Evolutionary conservation across 1,140 invertebrate genomes (phyloP), one percentile per base, ranked within the genome.

Genomic region (Leptestheria dahalacensis): DNA sequence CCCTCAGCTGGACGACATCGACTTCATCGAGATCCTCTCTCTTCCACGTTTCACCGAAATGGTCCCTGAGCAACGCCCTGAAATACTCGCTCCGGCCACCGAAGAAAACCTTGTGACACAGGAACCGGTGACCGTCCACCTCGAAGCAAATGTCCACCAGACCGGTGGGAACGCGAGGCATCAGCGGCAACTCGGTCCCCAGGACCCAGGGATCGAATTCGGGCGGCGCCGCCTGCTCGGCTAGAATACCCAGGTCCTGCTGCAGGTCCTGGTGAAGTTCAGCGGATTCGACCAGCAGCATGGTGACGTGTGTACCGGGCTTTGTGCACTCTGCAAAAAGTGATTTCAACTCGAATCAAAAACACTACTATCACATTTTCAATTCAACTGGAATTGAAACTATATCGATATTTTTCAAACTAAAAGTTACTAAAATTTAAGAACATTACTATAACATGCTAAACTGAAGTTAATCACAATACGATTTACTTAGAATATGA

Each of bases 21-120:
- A 73, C 25, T 26, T 66, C 62, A 48, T 46, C 18, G n/a, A 21
- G 41, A 15, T 66, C 65, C 21, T 41, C 51, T 26, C 64, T 59
- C 26, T 67, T 66, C 23, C 57, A 64, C 6, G 66, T 64, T 65
- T 79, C 77, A 46, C 68, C 64, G 66, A 78, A 78, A 62, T 76
- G 75, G 61, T 78, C 74, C 26, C 65, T 58, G 3, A 78, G 23
- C 18, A 78, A 59, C 10, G 74, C 75, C 62, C 71, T 67, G 62
- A 79, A 78, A 65, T 77, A 79, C 49, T 77, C 76, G 68, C 77
- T 78, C 52, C 77, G 62, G 3, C 68, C 69, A 68, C 70, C 75
- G 65, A 78, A 72, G 66, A 78, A 10, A 10, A 75, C 73, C 69
- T 77, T 77, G 61, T 78, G 76, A 65, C 74, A 76, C 33, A 70